Evolutionary conservation across 2,113 vertebrate species (phyloP).

Genomic region (Rhinichthys klamathensis): DNA sequence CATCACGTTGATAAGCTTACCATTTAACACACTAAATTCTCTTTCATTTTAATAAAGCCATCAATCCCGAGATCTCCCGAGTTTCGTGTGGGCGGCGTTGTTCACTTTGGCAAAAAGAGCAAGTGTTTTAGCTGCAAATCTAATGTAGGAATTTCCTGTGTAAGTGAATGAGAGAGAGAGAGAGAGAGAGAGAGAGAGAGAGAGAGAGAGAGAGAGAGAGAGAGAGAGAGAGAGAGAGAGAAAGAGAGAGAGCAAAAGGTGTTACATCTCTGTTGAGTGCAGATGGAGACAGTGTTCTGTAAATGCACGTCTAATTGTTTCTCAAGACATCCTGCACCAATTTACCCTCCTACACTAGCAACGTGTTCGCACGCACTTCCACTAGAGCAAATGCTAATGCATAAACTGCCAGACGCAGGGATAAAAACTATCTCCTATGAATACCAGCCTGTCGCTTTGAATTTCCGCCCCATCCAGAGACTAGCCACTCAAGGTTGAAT

Average conservation of each 20-base stretch:
- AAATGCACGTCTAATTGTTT: slow-evolving; percentile 35
- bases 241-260: slow-evolving; percentile 17
- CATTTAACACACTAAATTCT: neutral
- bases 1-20: neutral
- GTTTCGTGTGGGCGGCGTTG: neutral
- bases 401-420: slow-evolving; percentile 9
- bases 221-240: neutral
- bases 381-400: slow-evolving; percentile 24
- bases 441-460: slow-evolving; percentile 36
- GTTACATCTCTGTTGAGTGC: slow-evolving; percentile 11
- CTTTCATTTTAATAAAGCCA: neutral
- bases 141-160: slow-evolving; percentile 24
- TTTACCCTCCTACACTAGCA: slow-evolving; percentile 33
- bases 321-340: slow-evolving; percentile 6
- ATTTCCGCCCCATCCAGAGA: slow-evolving; percentile 30
- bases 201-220: neutral
- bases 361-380: neutral
- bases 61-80: neutral
- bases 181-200: slow-evolving; percentile 15
- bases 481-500: slow-evolving; percentile 35
- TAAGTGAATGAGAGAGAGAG: slow-evolving; percentile 12
- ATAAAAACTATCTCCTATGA: slow-evolving; percentile 32
- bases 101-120: slow-evolving; percentile 21
- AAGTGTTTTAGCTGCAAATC: slow-evolving; percentile 30
- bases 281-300: neutral